These are phyloP conservation scores for Rallus crepitans DNA, from an alignment of 2,797 vertebrate genomes.

Conservation along the genomic window DNA sequence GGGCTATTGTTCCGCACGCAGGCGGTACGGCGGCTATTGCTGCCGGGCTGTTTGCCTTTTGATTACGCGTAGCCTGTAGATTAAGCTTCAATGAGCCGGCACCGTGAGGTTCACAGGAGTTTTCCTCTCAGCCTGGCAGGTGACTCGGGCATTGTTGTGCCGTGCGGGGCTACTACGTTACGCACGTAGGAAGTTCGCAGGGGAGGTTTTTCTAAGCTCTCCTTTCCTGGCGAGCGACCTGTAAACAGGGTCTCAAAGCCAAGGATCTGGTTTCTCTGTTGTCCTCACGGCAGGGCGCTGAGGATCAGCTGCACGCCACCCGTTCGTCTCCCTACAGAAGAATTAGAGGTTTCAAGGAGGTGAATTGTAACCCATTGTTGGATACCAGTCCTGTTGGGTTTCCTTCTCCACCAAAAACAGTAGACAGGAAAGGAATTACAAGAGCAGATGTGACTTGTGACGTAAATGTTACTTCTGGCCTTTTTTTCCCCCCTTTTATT, in stretches of 20 bases:
- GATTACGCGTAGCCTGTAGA: background rate
- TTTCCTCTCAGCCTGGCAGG: constrained; percentile 37
- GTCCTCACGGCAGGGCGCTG: background rate
- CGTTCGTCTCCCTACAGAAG: background rate
- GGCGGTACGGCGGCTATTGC: background rate
- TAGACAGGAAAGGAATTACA: constrained; percentile 38
- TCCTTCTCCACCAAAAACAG: background rate
- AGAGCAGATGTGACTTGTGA: constrained; percentile 61
- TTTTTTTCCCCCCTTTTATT: background rate
- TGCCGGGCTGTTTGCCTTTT: background rate
- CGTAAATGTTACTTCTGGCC: constrained; percentile 49
- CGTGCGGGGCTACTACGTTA: background rate
- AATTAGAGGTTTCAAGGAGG: background rate
- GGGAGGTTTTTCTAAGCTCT: constrained; percentile 17
- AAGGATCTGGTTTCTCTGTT: background rate
- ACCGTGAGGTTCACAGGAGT: background rate
- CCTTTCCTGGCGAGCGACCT: background rate
- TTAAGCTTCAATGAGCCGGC: background rate
- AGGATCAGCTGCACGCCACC: background rate
- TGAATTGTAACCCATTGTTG: constrained; percentile 38
- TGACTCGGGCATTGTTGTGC: constrained; percentile 20
- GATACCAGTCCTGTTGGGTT: background rate
- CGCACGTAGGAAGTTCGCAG: background rate
- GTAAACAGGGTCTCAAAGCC: background rate
- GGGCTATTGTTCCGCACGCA: background rate